phyloP scores from a whole-genome alignment of 2,888 invertebrate species.

The Cecidostiba fungosa region DNA sequence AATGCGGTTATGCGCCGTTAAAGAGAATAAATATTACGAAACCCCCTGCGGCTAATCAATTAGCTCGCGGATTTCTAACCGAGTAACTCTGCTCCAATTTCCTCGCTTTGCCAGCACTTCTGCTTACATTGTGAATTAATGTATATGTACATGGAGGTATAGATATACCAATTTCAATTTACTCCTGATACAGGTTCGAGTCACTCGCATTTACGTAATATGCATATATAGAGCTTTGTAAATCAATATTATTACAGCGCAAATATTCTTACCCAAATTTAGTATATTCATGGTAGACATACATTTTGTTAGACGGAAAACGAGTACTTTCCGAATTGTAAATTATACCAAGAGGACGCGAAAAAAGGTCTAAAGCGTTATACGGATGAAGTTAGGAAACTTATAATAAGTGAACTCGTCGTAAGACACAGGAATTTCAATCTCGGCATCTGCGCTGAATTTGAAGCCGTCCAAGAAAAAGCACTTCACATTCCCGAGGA shows the following conservation, averaged over 20 bases:
- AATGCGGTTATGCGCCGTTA: neutral
- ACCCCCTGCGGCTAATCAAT: neutral
- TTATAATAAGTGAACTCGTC: constrained; percentile 85
- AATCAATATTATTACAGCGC: neutral
- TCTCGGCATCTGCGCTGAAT: constrained; percentile 86
- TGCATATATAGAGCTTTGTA: neutral
- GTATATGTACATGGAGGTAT: neutral
- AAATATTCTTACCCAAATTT: neutral
- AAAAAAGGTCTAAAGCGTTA: constrained; percentile 84
- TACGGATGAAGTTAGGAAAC: constrained; percentile 81
- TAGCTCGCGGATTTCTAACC: neutral
- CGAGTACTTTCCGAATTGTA: constrained; percentile 86
- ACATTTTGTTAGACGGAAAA: constrained; percentile 81
- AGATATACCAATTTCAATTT: neutral
- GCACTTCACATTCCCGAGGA: constrained; percentile 88
- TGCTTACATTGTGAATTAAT: constrained; percentile 34
- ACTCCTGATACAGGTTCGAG: neutral
- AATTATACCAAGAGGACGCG: constrained; percentile 84
- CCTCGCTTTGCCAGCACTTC: neutral
- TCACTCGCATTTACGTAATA: neutral
- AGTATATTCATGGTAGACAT: neutral
- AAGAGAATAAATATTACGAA: neutral
- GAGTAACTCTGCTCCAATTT: neutral
- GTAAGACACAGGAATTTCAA: constrained; percentile 85
- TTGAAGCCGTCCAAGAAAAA: constrained; percentile 86